phyloP scores from a whole-genome alignment of 2,113 vertebrate genomes.

The Corydoras maculifer region DNA sequence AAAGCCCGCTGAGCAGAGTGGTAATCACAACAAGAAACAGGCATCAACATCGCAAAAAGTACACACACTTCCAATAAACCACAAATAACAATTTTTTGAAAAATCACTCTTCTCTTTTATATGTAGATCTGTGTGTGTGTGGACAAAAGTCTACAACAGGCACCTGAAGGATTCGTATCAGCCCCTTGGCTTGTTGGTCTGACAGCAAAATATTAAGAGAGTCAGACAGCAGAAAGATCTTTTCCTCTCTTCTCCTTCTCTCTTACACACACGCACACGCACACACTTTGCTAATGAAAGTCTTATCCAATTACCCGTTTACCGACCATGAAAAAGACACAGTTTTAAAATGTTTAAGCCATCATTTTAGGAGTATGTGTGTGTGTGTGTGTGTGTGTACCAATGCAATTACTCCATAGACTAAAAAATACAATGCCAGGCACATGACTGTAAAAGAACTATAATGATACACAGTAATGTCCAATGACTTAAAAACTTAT shows the following conservation, averaged over 20 bases:
- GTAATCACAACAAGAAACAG: slow-evolving; percentile 11
- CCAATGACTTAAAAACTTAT: too few relatives aligned
- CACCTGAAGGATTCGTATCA: background rate
- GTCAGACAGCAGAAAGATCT: background rate
- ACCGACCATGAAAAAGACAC: background rate
- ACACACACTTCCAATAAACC: background rate
- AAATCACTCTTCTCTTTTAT: background rate
- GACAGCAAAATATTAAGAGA: background rate
- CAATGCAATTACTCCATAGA: too few relatives aligned
- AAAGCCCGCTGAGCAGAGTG: background rate
- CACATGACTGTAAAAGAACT: too few relatives aligned
- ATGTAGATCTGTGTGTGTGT: background rate
- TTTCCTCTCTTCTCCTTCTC: background rate
- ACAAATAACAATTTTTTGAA: background rate
- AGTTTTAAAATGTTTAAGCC: background rate
- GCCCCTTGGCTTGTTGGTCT: background rate
- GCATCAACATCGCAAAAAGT: background rate
- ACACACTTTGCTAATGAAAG: background rate
- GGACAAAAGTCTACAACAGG: background rate
- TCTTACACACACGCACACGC: background rate
- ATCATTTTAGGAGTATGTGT: background rate
- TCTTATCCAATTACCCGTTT: background rate
- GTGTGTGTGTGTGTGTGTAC: background rate
- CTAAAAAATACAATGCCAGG: too few relatives aligned
- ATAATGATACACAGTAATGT: too few relatives aligned